Base-by-base conservation (phyloP, 1,140 invertebrate genomes). In the Amyelois transitella region DNA sequence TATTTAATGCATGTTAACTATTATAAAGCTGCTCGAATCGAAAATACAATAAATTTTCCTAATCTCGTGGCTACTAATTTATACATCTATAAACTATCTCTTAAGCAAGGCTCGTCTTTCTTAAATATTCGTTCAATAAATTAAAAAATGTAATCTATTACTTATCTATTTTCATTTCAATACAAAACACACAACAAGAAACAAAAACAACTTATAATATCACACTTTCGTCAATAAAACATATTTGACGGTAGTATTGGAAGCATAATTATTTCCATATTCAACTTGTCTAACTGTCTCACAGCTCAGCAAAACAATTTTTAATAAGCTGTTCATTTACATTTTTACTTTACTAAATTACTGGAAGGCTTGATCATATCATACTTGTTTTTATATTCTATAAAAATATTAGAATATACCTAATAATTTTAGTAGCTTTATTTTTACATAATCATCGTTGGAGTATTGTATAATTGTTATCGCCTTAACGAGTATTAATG, bases 21-120 rank as follows among this genome's bases (percentile, higher is more conserved):
- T 44, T 44, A 51, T n/a, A n/a, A n/a, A n/a, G n/a, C n/a, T n/a
- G 1, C 28, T 63, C 62, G 60, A 64, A 82, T 77, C 69, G 63
- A 75, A 73, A 75, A 62, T 71, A 72, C 60, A 73, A 76, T 69
- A 66, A 64, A 68, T 53, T 61, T n/a, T 61, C 62, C 71, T 72
- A 70, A 53, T 53, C 65, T 75, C 63, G 60, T 54, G 58, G 72
- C 72, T 71, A 77, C 77, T 82, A 82, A 81, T 66, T 47, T 64
- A 69, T 72, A 81, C 63, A 78, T 75, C 81, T 86, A n/a, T n/a
- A 82, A 85, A 81, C 78, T 87, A 86, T 76, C 56, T 75, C 75
- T 71, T 87, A 87, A 87, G 84, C 84, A 86, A 87, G 81, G 84
- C 82, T 83, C 84, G 84, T 87, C 84, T 87, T 85, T 87, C 74